These are phyloP conservation scores for Leucoraja erinaceus DNA, from an alignment of 2,113 vertebrate genomes.

Conservation along the genomic window DNA sequence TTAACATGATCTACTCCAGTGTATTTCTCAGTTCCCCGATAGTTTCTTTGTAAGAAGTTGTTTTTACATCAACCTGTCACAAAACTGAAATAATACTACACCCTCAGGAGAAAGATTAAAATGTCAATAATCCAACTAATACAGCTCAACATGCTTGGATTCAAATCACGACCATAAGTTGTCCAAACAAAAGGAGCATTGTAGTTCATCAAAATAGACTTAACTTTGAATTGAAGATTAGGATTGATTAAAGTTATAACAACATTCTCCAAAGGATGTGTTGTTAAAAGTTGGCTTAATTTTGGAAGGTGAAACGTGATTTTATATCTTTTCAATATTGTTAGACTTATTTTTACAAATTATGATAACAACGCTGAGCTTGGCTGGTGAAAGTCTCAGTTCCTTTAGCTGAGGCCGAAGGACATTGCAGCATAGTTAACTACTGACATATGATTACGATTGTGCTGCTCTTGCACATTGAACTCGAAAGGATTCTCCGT, in stretches of 20 bases:
- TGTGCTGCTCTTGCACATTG: neutral
- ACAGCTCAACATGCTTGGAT: slow-evolving; percentile 1
- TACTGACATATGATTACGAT: slow-evolving; percentile 10
- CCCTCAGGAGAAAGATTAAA: neutral
- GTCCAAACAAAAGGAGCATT: neutral
- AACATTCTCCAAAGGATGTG: neutral
- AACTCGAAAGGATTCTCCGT: neutral
- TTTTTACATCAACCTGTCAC: neutral
- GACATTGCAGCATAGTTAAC: neutral
- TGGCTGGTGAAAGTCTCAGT: neutral
- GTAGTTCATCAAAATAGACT: slow-evolving; percentile 4
- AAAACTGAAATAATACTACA: neutral
- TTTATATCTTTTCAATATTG: neutral
- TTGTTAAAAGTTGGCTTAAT: neutral
- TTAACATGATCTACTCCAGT: neutral
- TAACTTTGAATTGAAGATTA: slow-evolving; percentile 31
- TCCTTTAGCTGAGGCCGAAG: neutral
- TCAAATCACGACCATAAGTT: neutral
- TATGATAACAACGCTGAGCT: neutral
- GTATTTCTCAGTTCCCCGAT: neutral
- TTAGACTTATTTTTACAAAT: neutral
- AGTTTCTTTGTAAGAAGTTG: neutral
- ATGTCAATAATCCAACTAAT: neutral
- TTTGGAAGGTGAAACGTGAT: neutral
- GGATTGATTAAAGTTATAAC: neutral